Evolutionary conservation across 2,113 vertebrate genomes (phyloP).

Genomic region (Apodemus speciosus): DNA sequence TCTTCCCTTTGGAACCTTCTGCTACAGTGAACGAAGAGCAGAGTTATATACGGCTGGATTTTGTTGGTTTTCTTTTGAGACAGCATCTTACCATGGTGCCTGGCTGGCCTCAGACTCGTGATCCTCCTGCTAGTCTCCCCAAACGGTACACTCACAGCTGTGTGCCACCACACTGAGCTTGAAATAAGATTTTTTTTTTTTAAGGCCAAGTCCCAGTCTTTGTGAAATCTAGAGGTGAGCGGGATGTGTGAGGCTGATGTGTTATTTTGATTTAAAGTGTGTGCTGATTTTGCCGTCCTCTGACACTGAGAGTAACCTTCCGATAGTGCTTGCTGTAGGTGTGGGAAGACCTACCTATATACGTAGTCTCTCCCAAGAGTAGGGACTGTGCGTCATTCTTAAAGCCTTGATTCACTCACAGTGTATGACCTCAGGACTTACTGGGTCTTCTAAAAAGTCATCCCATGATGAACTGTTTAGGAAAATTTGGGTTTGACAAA

Average conservation of each 20-base stretch:
- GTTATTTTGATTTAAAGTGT: neutral
- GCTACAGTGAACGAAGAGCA: neutral
- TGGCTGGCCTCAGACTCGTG: neutral
- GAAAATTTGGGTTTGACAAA: neutral
- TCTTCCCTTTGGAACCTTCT: conserved; percentile 14
- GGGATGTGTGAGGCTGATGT: too few relatives aligned
- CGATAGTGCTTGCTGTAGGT: neutral
- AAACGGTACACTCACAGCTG: neutral
- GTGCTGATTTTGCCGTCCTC: neutral
- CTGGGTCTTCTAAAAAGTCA: neutral
- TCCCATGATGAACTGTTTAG: neutral
- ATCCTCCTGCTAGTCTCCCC: neutral
- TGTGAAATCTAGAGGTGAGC: neutral
- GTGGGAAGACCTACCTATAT: neutral
- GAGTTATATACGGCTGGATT: neutral
- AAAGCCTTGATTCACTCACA: neutral
- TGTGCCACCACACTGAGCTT: neutral
- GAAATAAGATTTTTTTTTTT: neutral
- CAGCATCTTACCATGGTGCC: neutral
- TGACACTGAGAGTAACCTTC: neutral
- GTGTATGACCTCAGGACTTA: too few relatives aligned
- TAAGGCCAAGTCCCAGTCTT: neutral
- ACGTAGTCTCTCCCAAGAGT: neutral
- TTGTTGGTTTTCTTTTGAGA: neutral
- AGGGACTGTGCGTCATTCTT: neutral